Percentiles rank a stretch among this genome's conserved stretches.
These are phyloP conservation scores for Chelidonichthys spinosus DNA, from an alignment of 2,797 vertebrate genomes.

Conservation along the genomic window DNA sequence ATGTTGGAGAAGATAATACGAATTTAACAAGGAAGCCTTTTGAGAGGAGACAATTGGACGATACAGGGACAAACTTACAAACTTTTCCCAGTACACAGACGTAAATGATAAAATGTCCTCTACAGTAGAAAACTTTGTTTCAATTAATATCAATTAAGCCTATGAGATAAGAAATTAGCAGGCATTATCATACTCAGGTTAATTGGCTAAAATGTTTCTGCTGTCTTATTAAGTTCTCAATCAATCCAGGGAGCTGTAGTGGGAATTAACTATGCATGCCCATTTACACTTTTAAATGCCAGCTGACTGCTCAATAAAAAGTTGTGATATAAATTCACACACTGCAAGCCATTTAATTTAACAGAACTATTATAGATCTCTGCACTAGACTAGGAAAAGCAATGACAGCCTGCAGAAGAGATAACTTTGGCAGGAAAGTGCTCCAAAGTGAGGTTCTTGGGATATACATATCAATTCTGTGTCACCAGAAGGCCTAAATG, in stretches of 20 bases:
- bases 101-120: constrained; percentile 5
- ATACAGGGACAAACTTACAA: background rate
- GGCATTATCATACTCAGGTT: constrained; percentile 14
- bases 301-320: constrained; percentile 36
- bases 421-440: constrained; percentile 34
- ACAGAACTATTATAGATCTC: constrained; percentile 47
- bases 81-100: background rate
- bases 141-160: constrained; percentile 2
- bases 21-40: background rate
- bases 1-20: background rate
- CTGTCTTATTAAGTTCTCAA: constrained; percentile 28
- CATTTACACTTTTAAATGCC: constrained; percentile 44
- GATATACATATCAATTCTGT: constrained; percentile 30
- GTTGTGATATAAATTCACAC: constrained; percentile 45
- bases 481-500: constrained; percentile 12
- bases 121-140: background rate
- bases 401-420: constrained; percentile 41
- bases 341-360: constrained; percentile 50
- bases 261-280: constrained; percentile 24
- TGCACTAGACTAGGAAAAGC: constrained; percentile 37
- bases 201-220: constrained; percentile 23
- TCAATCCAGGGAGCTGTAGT: constrained; percentile 25
- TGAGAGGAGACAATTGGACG: background rate
- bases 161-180: constrained; percentile 14
- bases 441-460: constrained; percentile 13